phyloP scores from a whole-genome alignment of 2,113 vertebrate genomes.

The Sprattus sprattus region DNA sequence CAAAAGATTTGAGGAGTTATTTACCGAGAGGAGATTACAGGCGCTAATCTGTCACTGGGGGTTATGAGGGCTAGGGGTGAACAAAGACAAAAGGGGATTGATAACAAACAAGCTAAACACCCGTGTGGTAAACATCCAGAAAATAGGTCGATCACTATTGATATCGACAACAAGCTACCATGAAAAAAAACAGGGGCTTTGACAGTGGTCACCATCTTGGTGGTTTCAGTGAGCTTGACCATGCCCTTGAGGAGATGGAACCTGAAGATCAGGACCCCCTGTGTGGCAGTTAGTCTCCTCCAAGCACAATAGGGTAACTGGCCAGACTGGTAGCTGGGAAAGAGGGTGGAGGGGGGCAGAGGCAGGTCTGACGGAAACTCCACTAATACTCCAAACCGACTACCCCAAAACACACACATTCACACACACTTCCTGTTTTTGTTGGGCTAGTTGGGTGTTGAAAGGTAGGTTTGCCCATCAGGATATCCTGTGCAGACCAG shows the following conservation, averaged over 20 bases:
- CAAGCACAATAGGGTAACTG: neutral
- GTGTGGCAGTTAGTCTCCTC: neutral
- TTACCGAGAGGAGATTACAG: constrained; percentile 13
- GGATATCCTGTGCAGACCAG: constrained; percentile 47
- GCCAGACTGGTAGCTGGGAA: neutral
- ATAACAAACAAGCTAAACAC: neutral
- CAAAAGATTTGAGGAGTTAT: neutral
- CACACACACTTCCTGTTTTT: constrained; percentile 46
- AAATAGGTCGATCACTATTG: neutral
- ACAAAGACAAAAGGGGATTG: neutral
- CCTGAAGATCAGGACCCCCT: neutral
- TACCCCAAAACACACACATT: neutral
- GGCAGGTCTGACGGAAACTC: neutral
- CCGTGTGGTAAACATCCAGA: neutral
- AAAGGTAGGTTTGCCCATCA: constrained; percentile 8
- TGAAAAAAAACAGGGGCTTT: neutral
- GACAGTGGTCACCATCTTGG: neutral
- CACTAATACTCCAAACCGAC: neutral
- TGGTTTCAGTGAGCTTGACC: neutral
- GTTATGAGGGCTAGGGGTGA: neutral
- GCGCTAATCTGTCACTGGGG: neutral
- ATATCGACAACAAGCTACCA: neutral
- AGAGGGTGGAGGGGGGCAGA: neutral
- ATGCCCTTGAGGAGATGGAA: neutral
- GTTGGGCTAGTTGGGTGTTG: constrained; percentile 17